phyloP scores from a whole-genome alignment of 2,797 vertebrate species.

The Gambusia yucatana region DNA sequence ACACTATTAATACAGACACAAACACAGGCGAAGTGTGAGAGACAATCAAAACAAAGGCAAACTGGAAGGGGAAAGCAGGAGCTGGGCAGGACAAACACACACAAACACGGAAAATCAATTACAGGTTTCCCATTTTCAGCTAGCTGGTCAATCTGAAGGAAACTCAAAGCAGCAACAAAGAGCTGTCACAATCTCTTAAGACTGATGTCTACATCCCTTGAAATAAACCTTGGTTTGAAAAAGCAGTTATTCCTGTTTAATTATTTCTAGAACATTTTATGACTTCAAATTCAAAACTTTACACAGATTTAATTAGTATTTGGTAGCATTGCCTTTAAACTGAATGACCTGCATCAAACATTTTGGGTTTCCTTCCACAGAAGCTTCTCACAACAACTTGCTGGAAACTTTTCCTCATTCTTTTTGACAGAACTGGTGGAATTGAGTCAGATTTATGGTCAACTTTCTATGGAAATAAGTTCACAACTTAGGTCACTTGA shows the following conservation, averaged over 20 bases:
- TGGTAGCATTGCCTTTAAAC: background rate
- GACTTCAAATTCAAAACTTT: background rate
- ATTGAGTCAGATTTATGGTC: background rate
- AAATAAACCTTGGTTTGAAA: background rate
- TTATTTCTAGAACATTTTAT: background rate
- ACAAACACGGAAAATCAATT: constrained; percentile 7
- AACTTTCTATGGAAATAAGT: background rate
- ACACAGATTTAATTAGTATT: background rate
- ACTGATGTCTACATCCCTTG: background rate
- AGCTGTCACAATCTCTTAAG: background rate
- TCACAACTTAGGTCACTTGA: background rate
- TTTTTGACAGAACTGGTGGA: background rate
- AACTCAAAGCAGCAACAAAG: background rate
- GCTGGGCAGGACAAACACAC: constrained; percentile 8
- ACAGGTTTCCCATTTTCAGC: constrained; percentile 43
- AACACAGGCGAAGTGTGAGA: constrained; percentile 61
- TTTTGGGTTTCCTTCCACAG: background rate
- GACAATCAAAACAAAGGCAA: constrained; percentile 56
- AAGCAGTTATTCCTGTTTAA: background rate
- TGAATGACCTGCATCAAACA: background rate
- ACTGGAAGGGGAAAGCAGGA: constrained; percentile 9
- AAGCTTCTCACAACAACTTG: background rate
- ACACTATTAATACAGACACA: constrained; percentile 82
- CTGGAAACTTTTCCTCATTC: background rate
- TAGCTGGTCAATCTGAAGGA: background rate